phyloP scores from a whole-genome alignment of 2,797 vertebrate species.

The Remorina albescens region DNA sequence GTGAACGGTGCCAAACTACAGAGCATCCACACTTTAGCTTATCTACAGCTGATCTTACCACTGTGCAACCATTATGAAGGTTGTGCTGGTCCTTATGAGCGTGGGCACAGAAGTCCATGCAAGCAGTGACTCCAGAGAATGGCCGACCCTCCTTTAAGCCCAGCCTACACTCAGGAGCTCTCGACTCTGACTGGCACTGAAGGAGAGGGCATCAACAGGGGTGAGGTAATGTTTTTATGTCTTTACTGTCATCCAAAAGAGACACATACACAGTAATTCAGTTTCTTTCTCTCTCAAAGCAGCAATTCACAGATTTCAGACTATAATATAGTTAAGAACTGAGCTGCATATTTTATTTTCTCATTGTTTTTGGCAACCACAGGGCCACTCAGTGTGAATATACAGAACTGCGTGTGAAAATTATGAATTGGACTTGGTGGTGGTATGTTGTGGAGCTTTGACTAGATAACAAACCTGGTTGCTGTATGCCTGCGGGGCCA shows the following conservation, averaged over 20 bases:
- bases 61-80: constrained; percentile 97
- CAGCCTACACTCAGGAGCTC: constrained; percentile 93
- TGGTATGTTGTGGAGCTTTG: neutral
- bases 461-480: constrained; percentile 90
- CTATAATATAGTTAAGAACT: neutral
- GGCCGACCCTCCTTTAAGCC: constrained; percentile 95
- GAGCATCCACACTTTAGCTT: neutral
- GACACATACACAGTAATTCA: neutral
- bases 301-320: neutral
- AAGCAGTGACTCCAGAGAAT: constrained; percentile 97
- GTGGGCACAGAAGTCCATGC: constrained; percentile 99
- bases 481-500: constrained; percentile 95
- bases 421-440: neutral
- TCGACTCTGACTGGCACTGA: constrained; percentile 90
- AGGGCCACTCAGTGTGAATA: neutral
- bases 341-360: neutral
- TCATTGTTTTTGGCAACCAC: neutral
- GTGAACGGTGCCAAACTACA: neutral
- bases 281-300: neutral
- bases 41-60: constrained; percentile 85
- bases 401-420: constrained; percentile 3
- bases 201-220: constrained; percentile 15
- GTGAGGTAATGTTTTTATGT: neutral
- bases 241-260: neutral
- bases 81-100: constrained; percentile 99